These are phyloP conservation scores for mouse (Mus musculus) DNA, from an alignment of 2,113 vertebrate genomes.

Conservation along the genomic window GRCm39 chr16:31258501-31259000, in stretches of 20 bases:
- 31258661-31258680: slow-evolving; percentile 91
- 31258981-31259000: not conserved
- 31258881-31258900: fast-evolving
- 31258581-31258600: slow-evolving; percentile 97
- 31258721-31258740: slow-evolving; percentile 89
- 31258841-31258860: not conserved
- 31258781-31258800: not conserved
- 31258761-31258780: slow-evolving; percentile 28
- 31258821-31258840: slow-evolving; percentile 58
- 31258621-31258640: slow-evolving; percentile 91
- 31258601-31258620: slow-evolving; percentile 96
- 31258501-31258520: too few species aligned
- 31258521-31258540: not conserved
- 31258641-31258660: slow-evolving; percentile 96
- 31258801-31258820: slow-evolving; percentile 77
- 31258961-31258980: not conserved
- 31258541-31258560: not conserved
- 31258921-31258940: not conserved
- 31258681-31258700: slow-evolving; percentile 96
- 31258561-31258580: slow-evolving; percentile 85
- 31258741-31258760: slow-evolving; percentile 86
- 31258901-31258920: fast-evolving
- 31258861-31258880: not conserved
- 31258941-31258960: not conserved
- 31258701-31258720: slow-evolving; percentile 97